Conservation (phyloP, 2,888 invertebrate species). For the Drosophila borborema region DNA sequence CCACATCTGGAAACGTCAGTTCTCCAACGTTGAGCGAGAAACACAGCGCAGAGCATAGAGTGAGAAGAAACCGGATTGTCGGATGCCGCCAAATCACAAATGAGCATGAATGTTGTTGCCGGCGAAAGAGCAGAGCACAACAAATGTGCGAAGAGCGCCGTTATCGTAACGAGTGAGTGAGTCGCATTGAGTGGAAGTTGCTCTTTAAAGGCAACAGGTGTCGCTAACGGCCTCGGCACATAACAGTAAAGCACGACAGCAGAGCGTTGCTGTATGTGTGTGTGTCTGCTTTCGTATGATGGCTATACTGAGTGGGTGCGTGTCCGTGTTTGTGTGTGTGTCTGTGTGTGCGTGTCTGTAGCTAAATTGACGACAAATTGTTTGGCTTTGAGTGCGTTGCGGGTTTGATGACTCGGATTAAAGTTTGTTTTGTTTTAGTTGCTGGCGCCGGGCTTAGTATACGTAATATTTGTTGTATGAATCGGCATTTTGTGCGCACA, state of each 20-base stretch:
- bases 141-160: conserved; percentile 51
- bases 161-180: conserved; percentile 12
- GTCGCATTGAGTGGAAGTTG: conserved; percentile 30
- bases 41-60: conserved; percentile 41
- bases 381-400: conserved; percentile 52
- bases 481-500: conserved; percentile 33
- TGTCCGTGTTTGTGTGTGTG: conserved; percentile 7
- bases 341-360: conserved; percentile 19
- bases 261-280: conserved; percentile 12
- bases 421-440: conserved; percentile 55
- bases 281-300: not conserved
- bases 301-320: not conserved
- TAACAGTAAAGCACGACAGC: conserved; percentile 1
- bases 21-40: conserved; percentile 53
- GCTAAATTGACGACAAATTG: conserved; percentile 71
- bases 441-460: conserved; percentile 40
- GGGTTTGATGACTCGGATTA: conserved; percentile 67
- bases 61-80: conserved; percentile 35
- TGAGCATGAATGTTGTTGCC: conserved; percentile 49
- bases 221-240: conserved; percentile 31
- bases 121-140: conserved; percentile 74
- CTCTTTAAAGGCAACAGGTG: conserved; percentile 54
- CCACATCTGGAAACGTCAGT: conserved; percentile 51
- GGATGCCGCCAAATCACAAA: conserved; percentile 42
- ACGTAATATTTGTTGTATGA: conserved; percentile 43